Evolutionary conservation across 2,113 vertebrate species (phyloP).

Genomic region (Hippocampus barbouri): DNA sequence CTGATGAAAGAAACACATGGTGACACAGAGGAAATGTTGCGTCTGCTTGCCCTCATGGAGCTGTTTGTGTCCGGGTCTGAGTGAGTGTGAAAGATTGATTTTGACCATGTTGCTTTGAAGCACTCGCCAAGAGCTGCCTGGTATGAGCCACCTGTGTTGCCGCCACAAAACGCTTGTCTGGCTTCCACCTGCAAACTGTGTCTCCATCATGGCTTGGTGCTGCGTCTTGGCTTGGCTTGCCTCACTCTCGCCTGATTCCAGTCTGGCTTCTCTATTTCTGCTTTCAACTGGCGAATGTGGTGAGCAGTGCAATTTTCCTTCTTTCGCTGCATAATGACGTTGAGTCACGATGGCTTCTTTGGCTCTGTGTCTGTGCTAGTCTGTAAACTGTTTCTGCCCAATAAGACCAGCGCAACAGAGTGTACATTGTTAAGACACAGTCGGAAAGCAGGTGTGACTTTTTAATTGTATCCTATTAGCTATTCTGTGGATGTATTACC

Average conservation of each 20-base stretch:
- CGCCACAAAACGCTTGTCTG: slow-evolving; percentile 57
- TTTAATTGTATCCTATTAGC: not conserved
- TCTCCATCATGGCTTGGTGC: slow-evolving; percentile 6
- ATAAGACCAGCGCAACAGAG: slow-evolving; percentile 11
- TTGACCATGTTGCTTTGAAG: slow-evolving; percentile 61
- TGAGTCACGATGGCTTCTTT: slow-evolving; percentile 31
- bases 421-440: not conserved
- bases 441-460: not conserved
- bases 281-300: slow-evolving; percentile 37
- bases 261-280: slow-evolving; percentile 40
- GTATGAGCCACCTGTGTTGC: slow-evolving; percentile 39
- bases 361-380: slow-evolving; percentile 12
- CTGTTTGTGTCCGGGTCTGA: slow-evolving; percentile 20
- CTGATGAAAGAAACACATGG: slow-evolving; percentile 69
- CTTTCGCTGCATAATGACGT: slow-evolving; percentile 25
- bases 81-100: slow-evolving; percentile 63
- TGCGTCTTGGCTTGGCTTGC: slow-evolving; percentile 38
- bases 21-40: slow-evolving; percentile 21
- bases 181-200: slow-evolving; percentile 47
- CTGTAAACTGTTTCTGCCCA: slow-evolving; percentile 26
- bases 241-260: slow-evolving; percentile 52
- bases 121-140: slow-evolving; percentile 60
- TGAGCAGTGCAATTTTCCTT: slow-evolving; percentile 32
- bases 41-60: not conserved
- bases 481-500: not conserved